Conservation (phyloP, 2,113 vertebrate genomes). For the Cyprinodon tularosa region DNA sequence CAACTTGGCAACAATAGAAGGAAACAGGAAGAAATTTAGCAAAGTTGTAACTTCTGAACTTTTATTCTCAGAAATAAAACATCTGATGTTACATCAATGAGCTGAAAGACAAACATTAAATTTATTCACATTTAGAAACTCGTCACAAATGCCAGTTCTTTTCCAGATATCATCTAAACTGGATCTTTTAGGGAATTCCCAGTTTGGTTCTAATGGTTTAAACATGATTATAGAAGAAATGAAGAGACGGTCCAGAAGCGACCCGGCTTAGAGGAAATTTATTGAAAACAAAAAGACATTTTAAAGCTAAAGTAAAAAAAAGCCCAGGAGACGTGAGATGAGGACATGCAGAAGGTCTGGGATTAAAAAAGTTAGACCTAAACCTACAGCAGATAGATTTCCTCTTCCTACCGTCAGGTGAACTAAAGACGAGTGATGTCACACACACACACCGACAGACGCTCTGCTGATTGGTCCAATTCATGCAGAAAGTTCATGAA, state of each 20-base stretch:
- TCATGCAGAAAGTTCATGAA: not conserved
- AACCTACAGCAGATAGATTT: not conserved
- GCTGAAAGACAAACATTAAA: no score
- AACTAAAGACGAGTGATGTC: not conserved
- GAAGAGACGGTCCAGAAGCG: not conserved
- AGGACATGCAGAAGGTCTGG: constrained; percentile 51
- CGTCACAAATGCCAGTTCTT: no score
- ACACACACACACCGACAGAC: constrained; percentile 15
- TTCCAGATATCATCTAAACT: no score
- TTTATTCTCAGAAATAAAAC: no score
- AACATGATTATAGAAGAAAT: not conserved
- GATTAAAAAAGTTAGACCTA: not conserved
- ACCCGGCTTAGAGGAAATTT: constrained; percentile 60
- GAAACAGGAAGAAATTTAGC: no score
- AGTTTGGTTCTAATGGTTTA: no score
- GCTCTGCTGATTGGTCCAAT: constrained; percentile 65
- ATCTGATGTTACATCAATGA: no score
- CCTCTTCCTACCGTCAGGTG: not conserved
- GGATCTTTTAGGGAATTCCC: no score
- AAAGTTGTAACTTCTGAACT: no score
- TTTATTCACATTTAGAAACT: no score
- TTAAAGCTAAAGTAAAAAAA: constrained; percentile 58
- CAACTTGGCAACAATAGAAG: no score
- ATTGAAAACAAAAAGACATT: constrained; percentile 71
- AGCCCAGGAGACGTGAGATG: constrained; percentile 47